Conservation (phyloP, 2,797 vertebrate genomes). For the Epinephelus malabaricus region DNA sequence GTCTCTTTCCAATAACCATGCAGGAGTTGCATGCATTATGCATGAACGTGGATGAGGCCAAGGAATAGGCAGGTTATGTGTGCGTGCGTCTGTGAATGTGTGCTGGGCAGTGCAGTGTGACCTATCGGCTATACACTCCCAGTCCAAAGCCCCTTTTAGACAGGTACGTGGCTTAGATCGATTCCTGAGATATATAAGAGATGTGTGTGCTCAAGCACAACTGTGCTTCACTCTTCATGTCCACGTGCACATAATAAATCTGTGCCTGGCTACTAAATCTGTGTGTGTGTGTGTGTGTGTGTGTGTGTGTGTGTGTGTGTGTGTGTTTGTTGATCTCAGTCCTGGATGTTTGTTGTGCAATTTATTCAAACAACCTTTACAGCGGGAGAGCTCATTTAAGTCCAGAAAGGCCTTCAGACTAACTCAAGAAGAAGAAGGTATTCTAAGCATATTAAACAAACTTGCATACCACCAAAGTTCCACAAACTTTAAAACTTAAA, state of each 20-base stretch:
- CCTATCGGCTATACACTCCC: conserved; percentile 53
- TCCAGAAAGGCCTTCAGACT: neutral
- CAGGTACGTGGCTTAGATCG: conserved; percentile 67
- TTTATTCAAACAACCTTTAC: conserved; percentile 42
- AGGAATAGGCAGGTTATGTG: conserved; percentile 34
- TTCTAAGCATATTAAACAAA: conserved; percentile 14
- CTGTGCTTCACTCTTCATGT: conserved; percentile 37
- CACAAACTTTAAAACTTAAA: conserved; percentile 7
- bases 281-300: neutral
- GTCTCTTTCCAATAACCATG: conserved; percentile 33
- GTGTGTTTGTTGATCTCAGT: conserved; percentile 21
- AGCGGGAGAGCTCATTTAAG: conserved; percentile 30
- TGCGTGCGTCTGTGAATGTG: neutral
- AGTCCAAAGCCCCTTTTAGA: conserved; percentile 66
- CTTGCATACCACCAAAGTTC: neutral
- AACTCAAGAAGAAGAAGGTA: neutral
- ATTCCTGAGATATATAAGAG: conserved; percentile 57
- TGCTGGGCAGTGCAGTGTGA: conserved; percentile 59
- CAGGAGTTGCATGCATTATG: conserved; percentile 64
- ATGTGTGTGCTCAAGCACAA: conserved; percentile 57
- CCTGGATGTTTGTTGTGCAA: conserved; percentile 13
- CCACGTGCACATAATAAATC: conserved; percentile 35
- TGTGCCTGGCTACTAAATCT: conserved; percentile 18
- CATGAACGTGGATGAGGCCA: conserved; percentile 49
- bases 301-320: neutral